Evolutionary conservation across 2,113 vertebrate species (phyloP).

Genomic region (Carassius auratus): DNA sequence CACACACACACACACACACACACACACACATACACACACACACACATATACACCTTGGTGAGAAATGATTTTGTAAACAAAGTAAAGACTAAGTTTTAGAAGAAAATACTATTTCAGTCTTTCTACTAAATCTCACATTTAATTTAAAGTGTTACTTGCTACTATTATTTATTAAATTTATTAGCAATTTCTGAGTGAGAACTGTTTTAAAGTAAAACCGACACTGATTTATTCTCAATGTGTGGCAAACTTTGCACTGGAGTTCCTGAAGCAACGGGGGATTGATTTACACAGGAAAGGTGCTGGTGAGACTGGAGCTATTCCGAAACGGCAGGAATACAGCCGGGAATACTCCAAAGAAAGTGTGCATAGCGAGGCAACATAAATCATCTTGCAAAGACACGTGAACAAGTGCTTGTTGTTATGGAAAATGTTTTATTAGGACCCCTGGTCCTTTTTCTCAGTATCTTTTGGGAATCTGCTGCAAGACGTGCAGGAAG

Average conservation of each 20-base stretch:
- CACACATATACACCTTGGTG: background rate
- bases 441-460: background rate
- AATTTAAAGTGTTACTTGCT: too few relatives aligned
- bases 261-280: background rate
- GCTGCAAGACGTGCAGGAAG: background rate
- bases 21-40: too few relatives aligned
- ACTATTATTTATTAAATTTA: background rate
- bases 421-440: conserved; percentile 19
- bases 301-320: background rate
- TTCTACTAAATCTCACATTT: too few relatives aligned
- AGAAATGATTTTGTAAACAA: too few relatives aligned
- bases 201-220: background rate
- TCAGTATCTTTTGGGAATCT: conserved; percentile 9
- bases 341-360: background rate
- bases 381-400: background rate
- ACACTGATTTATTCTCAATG: background rate
- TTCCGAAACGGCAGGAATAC: background rate
- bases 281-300: background rate
- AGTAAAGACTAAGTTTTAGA: too few relatives aligned
- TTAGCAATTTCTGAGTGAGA: background rate
- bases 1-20: background rate
- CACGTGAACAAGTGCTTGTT: background rate
- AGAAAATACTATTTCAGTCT: too few relatives aligned
- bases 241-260: background rate
- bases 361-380: too few relatives aligned